Percentiles rank a stretch among this genome's conserved stretches.
These are phyloP conservation scores for Cataglyphis rosenhaueri DNA, from an alignment of 2,888 invertebrate species.

Conservation along the genomic window DNA sequence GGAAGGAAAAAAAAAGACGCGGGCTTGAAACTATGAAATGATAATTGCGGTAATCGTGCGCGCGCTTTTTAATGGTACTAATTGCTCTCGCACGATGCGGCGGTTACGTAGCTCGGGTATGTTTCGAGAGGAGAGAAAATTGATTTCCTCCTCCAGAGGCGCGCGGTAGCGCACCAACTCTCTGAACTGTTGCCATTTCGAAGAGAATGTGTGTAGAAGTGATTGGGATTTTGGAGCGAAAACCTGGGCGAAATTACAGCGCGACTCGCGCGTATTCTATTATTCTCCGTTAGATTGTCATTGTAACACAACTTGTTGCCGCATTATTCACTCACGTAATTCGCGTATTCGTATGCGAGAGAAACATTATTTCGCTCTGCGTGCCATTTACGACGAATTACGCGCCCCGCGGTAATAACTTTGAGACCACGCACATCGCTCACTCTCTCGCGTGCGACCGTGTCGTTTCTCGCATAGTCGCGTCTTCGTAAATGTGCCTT, in stretches of 20 bases:
- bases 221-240: background rate
- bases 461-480: conserved; percentile 29
- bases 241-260: conserved; percentile 9
- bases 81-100: background rate
- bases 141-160: conserved; percentile 21
- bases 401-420: conserved; percentile 16
- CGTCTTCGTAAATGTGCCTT: conserved; percentile 30
- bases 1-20: background rate
- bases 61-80: background rate
- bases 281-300: background rate
- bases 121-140: conserved; percentile 21
- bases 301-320: background rate
- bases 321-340: conserved; percentile 32
- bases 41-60: background rate
- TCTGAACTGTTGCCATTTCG: conserved; percentile 2
- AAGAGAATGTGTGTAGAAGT: background rate
- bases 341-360: background rate
- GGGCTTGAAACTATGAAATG: background rate
- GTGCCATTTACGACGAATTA: conserved; percentile 25
- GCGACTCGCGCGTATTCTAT: conserved; percentile 14
- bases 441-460: conserved; percentile 1
- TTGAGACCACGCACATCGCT: conserved; percentile 11
- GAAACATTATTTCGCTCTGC: conserved; percentile 26
- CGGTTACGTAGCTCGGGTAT: conserved; percentile 9
- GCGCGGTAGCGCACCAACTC: background rate